A percentile compares a stretch with the other conserved stretches of the same genome.
Evolutionary conservation across 2,113 vertebrate genomes (phyloP).

Genomic region (Eclectus roratus): DNA sequence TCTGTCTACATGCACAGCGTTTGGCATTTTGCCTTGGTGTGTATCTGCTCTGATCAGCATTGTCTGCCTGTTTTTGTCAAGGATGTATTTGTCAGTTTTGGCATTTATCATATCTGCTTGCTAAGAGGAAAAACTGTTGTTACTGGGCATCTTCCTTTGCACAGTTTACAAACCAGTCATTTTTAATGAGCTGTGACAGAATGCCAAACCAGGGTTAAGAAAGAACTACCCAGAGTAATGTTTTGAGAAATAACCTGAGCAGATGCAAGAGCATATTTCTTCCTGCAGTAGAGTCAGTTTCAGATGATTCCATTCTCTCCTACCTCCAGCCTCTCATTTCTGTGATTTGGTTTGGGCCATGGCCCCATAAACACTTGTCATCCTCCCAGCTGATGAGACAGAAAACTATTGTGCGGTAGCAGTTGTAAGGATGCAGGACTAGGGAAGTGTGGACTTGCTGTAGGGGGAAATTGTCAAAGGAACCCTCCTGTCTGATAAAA

Average conservation of each 20-base stretch:
- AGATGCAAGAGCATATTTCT: neutral
- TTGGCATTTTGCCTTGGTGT: slow-evolving; percentile 18
- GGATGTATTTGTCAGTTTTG: neutral
- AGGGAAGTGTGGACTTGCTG: neutral
- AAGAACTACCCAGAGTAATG: neutral
- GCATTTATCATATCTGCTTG: slow-evolving; percentile 3
- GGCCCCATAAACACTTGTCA: neutral
- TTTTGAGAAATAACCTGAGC: neutral
- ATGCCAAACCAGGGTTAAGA: neutral
- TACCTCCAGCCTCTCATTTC: neutral
- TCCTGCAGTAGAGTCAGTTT: neutral
- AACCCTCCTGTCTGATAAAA: neutral
- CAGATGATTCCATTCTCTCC: neutral
- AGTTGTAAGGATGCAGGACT: neutral
- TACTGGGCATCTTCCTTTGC: neutral
- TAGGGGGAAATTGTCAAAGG: neutral
- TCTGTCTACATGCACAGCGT: neutral
- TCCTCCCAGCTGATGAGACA: neutral
- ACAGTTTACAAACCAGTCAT: neutral
- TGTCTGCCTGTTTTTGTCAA: slow-evolving; percentile 22
- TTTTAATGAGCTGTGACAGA: slow-evolving; percentile 15
- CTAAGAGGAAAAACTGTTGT: neutral
- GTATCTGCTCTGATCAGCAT: neutral
- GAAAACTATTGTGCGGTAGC: neutral
- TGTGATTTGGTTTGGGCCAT: neutral